Conservation (phyloP, 2,113 vertebrate genomes). For the Ramphastos sulfuratus region DNA sequence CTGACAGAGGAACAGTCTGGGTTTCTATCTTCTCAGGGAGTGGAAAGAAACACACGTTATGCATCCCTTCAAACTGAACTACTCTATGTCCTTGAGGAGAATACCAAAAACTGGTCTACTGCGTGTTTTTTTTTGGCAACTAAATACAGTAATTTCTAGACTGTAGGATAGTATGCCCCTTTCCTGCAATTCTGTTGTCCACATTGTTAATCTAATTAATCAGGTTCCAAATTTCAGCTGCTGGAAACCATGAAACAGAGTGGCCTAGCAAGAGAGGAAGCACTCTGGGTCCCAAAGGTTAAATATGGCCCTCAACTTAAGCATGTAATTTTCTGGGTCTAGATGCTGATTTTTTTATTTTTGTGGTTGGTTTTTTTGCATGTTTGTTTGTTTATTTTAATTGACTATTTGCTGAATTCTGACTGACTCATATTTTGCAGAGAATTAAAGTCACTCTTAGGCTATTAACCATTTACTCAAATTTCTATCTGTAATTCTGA, state of each 20-base stretch:
- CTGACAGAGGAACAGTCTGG: not conserved
- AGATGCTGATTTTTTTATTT: not conserved
- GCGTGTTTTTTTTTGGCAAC: not conserved
- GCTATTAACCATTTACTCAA: not conserved
- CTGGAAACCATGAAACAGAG: not conserved
- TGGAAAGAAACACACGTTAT: not conserved
- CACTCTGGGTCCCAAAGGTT: not conserved
- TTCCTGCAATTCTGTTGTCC: not conserved
- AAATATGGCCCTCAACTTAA: not conserved
- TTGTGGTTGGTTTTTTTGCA: too few species aligned
- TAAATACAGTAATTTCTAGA: not conserved
- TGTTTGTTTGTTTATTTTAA: not conserved
- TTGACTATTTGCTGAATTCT: not conserved
- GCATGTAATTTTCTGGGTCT: not conserved
- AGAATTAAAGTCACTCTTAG: not conserved
- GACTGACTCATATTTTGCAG: not conserved
- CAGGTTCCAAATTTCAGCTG: not conserved
- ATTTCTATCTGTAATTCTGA: not conserved
- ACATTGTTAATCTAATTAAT: not conserved
- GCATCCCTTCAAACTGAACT: not conserved
- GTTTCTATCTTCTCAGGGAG: not conserved
- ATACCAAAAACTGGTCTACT: not conserved
- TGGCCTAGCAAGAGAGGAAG: not conserved
- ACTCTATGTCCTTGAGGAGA: not conserved
- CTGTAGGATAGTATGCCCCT: not conserved